Evolutionary conservation across 2,113 vertebrate genomes (phyloP).

Genomic region (Coryphaenoides rupestris): DNA sequence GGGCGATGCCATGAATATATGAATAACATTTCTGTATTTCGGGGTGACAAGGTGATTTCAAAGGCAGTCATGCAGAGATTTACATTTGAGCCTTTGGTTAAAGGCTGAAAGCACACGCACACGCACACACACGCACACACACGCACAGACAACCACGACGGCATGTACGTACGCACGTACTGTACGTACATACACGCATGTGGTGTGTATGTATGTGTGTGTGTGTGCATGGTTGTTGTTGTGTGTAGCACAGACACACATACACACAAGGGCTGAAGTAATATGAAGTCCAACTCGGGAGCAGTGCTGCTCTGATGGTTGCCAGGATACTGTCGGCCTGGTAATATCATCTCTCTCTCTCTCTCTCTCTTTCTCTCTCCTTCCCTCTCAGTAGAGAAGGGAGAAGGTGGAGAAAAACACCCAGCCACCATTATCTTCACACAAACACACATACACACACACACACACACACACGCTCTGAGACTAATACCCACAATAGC

Average conservation of each 20-base stretch:
- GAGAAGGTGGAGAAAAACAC: no score
- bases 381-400: not conserved
- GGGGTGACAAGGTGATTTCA: slow-evolving; percentile 40
- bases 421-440: no score
- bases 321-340: slow-evolving; percentile 70
- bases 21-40: slow-evolving; percentile 31
- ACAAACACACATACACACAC: no score
- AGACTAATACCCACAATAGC: slow-evolving; percentile 38
- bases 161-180: no score
- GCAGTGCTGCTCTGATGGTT: slow-evolving; percentile 59
- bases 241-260: slow-evolving; percentile 9
- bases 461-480: no score
- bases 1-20: slow-evolving; percentile 34
- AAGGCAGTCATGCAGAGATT: slow-evolving; percentile 31
- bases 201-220: no score
- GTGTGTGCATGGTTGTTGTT: no score
- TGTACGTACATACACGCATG: not conserved
- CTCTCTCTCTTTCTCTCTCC: no score
- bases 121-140: no score
- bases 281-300: slow-evolving; percentile 52
- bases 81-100: not conserved
- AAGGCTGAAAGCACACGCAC: no score
- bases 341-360: slow-evolving; percentile 52
- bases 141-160: no score
- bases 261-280: slow-evolving; percentile 36